These are phyloP conservation scores for Synanthedon andrenaeformis DNA, from an alignment of 2,888 invertebrate species.

Conservation along the genomic window DNA sequence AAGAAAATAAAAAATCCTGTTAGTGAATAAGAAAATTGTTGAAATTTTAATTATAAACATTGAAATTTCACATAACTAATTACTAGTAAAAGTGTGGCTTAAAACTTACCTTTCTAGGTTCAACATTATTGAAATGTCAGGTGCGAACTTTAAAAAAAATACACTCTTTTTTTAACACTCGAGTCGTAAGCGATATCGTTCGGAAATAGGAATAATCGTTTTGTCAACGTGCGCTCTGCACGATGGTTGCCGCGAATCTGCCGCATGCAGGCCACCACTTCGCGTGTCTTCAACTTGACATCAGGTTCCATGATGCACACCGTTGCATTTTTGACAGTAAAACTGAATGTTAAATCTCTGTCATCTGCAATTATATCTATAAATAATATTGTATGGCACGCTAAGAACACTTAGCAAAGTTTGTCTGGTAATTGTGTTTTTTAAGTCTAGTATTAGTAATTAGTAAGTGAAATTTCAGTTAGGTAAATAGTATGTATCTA, in stretches of 20 bases:
- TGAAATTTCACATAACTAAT: not conserved
- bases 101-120: constrained; percentile 48
- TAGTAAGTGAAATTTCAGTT: no score
- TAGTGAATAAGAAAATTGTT: no score
- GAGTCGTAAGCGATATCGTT: constrained; percentile 20
- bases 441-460: no score
- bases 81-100: not conserved
- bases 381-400: no score
- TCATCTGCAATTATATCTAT: not conserved
- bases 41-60: not conserved
- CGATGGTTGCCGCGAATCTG: constrained; percentile 51
- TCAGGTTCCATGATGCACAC: constrained; percentile 51
- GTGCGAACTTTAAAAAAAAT: constrained; percentile 15
- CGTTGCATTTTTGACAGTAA: constrained; percentile 39
- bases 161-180: constrained; percentile 8
- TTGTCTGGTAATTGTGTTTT: no score
- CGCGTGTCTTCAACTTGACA: constrained; percentile 55
- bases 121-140: constrained; percentile 40
- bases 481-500: no score
- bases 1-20: no score
- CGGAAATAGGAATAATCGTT: not conserved
- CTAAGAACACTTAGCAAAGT: no score
- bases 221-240: constrained; percentile 33
- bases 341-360: not conserved
- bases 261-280: constrained; percentile 8